These are phyloP conservation scores for Triplophysa dalaica DNA, from an alignment of 2,113 vertebrate genomes.

Conservation along the genomic window DNA sequence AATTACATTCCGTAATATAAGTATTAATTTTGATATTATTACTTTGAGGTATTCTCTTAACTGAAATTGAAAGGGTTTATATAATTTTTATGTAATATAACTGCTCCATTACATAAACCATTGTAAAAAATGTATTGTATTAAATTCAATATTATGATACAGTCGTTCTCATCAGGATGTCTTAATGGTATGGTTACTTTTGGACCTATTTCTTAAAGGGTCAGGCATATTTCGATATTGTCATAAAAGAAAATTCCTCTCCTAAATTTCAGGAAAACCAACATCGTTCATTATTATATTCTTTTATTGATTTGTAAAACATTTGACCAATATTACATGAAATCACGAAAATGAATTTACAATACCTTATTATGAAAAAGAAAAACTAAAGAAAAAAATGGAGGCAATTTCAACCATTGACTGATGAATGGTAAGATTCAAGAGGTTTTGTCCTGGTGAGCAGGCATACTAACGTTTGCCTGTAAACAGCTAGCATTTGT, in stretches of 20 bases:
- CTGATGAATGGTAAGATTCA: constrained; percentile 66
- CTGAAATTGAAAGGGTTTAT: too few relatives aligned
- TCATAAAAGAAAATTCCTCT: not conserved
- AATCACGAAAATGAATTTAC: constrained; percentile 72
- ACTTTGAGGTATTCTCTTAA: too few relatives aligned
- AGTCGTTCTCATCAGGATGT: too few relatives aligned
- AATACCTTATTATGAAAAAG: constrained; percentile 63
- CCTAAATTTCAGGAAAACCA: not conserved
- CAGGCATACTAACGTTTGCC: constrained; percentile 50
- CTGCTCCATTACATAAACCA: too few relatives aligned
- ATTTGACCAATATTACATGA: constrained; percentile 77
- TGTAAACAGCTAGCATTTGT: constrained; percentile 42
- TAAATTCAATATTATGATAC: too few relatives aligned
- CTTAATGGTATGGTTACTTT: too few relatives aligned
- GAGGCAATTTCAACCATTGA: constrained; percentile 69
- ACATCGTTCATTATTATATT: constrained; percentile 63
- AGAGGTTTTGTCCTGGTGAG: constrained; percentile 66
- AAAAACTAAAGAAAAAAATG: constrained; percentile 60
- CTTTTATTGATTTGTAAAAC: constrained; percentile 81
- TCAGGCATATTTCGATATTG: too few relatives aligned
- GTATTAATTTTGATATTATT: too few relatives aligned
- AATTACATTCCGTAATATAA: too few relatives aligned
- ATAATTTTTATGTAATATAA: too few relatives aligned
- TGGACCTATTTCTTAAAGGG: too few relatives aligned
- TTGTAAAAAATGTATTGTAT: too few relatives aligned